Evolutionary conservation across 2,797 vertebrate genomes (phyloP).

Genomic region (Acipenser ruthenus): DNA sequence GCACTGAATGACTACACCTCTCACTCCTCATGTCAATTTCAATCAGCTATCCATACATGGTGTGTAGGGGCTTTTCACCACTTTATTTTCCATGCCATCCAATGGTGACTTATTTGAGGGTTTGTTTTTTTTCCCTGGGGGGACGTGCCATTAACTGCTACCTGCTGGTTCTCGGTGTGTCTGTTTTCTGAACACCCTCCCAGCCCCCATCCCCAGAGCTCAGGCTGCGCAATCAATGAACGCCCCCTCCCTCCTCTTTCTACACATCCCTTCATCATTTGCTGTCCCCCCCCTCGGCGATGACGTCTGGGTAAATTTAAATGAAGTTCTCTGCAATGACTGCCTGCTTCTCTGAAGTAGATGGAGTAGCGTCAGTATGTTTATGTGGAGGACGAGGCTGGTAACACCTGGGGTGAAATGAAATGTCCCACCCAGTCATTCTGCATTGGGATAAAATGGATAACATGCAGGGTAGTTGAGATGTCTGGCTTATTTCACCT

Average conservation of each 20-base stretch:
- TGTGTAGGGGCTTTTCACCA: conserved; percentile 45
- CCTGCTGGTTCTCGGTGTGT: conserved; percentile 45
- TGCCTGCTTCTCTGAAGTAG: no score
- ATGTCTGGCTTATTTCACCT: no score
- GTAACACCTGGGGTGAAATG: no score
- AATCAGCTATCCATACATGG: conserved; percentile 48
- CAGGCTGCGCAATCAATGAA: conserved; percentile 44
- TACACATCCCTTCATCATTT: conserved; percentile 56
- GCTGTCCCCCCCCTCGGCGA: conserved; percentile 37
- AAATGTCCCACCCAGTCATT: no score
- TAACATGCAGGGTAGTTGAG: no score
- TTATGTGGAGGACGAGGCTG: no score
- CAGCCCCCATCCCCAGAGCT: conserved; percentile 29
- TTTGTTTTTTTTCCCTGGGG: conserved; percentile 38
- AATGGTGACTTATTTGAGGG: conserved; percentile 43
- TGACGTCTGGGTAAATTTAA: conserved; percentile 49
- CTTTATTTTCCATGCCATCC: conserved; percentile 32
- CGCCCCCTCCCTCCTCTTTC: conserved; percentile 30
- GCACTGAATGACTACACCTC: no score
- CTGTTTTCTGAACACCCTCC: conserved; percentile 23
- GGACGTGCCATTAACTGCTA: conserved; percentile 45
- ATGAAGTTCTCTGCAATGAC: conserved; percentile 48
- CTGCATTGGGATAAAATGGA: no score
- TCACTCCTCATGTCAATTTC: conserved; percentile 53
- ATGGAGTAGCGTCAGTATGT: no score